phyloP scores from a whole-genome alignment of 1,140 invertebrate genomes.

The Rhyacophila brunnea region DNA sequence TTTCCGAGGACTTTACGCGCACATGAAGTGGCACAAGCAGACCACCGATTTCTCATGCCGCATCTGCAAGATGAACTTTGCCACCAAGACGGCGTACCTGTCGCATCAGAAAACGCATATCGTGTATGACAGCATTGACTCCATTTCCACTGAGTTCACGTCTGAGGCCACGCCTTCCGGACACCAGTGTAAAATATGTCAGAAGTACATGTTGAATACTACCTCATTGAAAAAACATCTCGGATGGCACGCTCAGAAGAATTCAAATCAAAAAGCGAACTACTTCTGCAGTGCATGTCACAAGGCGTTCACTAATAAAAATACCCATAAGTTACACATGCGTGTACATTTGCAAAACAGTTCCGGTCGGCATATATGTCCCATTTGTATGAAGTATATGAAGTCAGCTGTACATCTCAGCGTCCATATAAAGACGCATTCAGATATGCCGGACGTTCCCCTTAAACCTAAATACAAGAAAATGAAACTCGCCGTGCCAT shows the following conservation, averaged over 20 bases:
- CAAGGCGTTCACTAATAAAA: constrained; percentile 48
- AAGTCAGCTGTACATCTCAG: constrained; percentile 43
- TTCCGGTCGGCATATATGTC: constrained; percentile 46
- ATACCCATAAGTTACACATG: constrained; percentile 42
- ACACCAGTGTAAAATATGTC: constrained; percentile 45
- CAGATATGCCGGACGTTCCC: constrained; percentile 10
- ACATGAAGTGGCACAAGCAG: constrained; percentile 52
- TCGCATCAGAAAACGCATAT: constrained; percentile 49
- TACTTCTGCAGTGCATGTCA: constrained; percentile 47
- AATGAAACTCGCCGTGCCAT: constrained; percentile 47
- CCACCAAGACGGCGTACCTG: constrained; percentile 45
- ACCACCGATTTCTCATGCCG: constrained; percentile 50
- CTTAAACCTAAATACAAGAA: constrained; percentile 45
- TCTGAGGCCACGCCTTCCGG: constrained; percentile 23
- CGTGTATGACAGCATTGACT: constrained; percentile 35
- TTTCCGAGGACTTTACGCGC: constrained; percentile 47
- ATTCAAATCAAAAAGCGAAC: constrained; percentile 40
- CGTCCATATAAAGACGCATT: constrained; percentile 48
- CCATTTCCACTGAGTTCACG: background rate
- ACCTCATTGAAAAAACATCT: constrained; percentile 47
- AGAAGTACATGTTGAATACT: constrained; percentile 47
- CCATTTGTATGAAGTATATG: constrained; percentile 47
- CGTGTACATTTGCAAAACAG: constrained; percentile 43
- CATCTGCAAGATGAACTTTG: constrained; percentile 49
- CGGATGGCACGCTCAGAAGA: constrained; percentile 46